Evolutionary conservation across 2,888 invertebrate species (phyloP), one percentile per base, ranked within the genome.

Genomic region (Lydus trimaculatus): DNA sequence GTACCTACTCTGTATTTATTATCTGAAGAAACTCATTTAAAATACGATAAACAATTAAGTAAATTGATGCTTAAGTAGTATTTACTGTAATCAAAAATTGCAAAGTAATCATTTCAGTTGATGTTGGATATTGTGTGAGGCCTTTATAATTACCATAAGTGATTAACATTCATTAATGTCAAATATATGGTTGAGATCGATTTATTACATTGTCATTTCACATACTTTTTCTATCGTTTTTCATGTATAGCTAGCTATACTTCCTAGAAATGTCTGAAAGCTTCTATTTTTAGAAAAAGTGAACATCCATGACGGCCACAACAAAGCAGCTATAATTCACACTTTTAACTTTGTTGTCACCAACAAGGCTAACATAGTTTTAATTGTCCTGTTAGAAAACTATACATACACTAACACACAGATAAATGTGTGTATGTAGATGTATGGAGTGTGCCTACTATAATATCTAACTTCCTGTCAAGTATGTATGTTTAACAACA

Each of bases 131-230:
- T 7, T 31, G 20, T 17, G 28, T 33, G 39, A 11, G 65, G 23
- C 61, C 58, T 64, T 69, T 65, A 65, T 65, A 65, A 69, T 69
- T 69, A 69, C 65, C 65, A 59, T 63, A 65, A 63, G 65, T 65
- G 65, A 69, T 69, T 69, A 69, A 65, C 36, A 25, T 4, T 15
- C 48, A 63, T 67, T 52, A 67, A 63, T 59, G 66, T 61, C 59
- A 5, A 63, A 52, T 63, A 15, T 31, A 15, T 25, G 65, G 11
- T 13, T 43, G 43, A 17, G n/a, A 48, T 60, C 60, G 8, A 67
- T 67, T 67, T 67, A 67, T 58, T 63, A 59, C 67, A n/a, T n/a
- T 58, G 33, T 43, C 48, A 67, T 67, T 67, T 43, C 59, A 48
- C 20, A 43, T 20, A 52, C 39, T 64, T 64, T 67, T 33, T 58